A percentile compares a stretch with the other conserved stretches of the same genome.
Evolutionary conservation across 2,113 vertebrate genomes (phyloP).

Genomic region (Chaenocephalus aceratus): DNA sequence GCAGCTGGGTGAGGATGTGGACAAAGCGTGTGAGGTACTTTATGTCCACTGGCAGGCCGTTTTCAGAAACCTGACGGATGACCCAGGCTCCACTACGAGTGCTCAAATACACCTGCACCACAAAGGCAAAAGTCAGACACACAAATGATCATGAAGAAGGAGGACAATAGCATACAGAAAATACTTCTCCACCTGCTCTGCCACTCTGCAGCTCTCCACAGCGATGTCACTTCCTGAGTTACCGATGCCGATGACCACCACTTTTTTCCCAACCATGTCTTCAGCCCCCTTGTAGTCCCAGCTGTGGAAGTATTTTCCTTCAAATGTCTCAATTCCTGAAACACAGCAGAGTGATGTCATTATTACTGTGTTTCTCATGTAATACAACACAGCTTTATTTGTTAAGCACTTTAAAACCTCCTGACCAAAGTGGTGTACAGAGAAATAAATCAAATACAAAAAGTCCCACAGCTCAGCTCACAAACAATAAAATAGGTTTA

Average conservation of each 20-base stretch:
- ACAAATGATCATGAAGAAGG: neutral
- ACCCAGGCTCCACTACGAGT: constrained; percentile 86
- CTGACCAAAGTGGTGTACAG: no score
- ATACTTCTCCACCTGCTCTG: constrained; percentile 85
- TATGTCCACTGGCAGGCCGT: constrained; percentile 86
- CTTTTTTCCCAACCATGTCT: constrained; percentile 85
- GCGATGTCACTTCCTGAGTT: constrained; percentile 94
- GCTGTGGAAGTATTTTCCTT: constrained; percentile 89
- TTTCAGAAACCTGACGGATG: constrained; percentile 75
- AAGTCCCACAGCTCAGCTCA: no score
- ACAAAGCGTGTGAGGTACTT: constrained; percentile 80
- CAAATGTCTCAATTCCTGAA: constrained; percentile 90
- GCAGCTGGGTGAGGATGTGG: constrained; percentile 74
- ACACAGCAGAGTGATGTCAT: neutral
- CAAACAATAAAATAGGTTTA: no score
- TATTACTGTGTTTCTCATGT: constrained; percentile 58
- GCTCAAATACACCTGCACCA: constrained; percentile 87
- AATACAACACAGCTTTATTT: no score
- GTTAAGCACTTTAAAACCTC: no score
- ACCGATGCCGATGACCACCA: constrained; percentile 91
- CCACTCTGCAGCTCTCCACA: constrained; percentile 89
- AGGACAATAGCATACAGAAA: neutral
- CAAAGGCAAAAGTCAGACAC: neutral
- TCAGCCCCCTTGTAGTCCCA: constrained; percentile 89
- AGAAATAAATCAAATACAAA: no score